phyloP scores from a whole-genome alignment of 2,113 vertebrate species.

The Muscicapa adusta region DNA sequence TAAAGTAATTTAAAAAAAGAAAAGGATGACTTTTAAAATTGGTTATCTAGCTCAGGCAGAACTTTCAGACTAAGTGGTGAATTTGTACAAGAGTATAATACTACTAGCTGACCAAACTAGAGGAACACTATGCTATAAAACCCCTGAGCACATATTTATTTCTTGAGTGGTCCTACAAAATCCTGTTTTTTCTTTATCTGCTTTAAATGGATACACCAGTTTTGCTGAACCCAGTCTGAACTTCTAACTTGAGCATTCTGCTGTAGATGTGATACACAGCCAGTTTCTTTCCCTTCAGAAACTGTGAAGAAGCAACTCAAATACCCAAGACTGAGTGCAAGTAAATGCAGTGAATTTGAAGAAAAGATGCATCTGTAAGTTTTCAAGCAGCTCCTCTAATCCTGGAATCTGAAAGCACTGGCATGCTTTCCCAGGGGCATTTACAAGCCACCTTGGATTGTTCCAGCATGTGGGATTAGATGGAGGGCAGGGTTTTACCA shows the following conservation, averaged over 20 bases:
- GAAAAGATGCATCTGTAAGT: not conserved
- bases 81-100: not conserved
- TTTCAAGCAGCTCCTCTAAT: not conserved
- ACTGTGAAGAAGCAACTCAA: not conserved
- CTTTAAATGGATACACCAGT: not conserved
- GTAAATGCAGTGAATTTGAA: not conserved
- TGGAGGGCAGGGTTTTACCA: not conserved
- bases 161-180: not conserved
- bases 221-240: not conserved
- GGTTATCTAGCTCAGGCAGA: not conserved
- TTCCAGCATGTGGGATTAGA: not conserved
- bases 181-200: not conserved
- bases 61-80: not conserved
- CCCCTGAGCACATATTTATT: not conserved
- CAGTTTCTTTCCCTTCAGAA: not conserved
- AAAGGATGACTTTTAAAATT: not conserved
- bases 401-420: not conserved
- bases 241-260: not conserved
- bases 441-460: not conserved
- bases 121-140: not conserved
- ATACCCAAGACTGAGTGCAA: not conserved
- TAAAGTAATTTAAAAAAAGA: not conserved
- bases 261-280: not conserved
- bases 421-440: not conserved
- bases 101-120: not conserved